Evolutionary conservation across 2,888 invertebrate genomes (phyloP).

Genomic region (Hofmannophila pseudospretella): DNA sequence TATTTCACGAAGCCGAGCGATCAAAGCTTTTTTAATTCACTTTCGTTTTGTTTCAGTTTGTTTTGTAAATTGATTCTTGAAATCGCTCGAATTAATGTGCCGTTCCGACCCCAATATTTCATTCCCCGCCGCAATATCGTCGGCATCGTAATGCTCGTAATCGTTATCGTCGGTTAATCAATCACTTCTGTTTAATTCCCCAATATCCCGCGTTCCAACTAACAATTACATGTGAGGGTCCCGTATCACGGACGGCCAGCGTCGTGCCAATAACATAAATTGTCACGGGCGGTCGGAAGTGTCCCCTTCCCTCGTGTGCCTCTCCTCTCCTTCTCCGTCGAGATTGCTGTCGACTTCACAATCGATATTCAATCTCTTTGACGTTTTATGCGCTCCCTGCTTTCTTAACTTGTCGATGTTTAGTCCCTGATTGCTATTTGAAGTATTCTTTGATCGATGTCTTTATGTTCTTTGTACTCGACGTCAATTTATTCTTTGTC

Average conservation of each 20-base stretch:
- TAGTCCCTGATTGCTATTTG: conserved; percentile 55
- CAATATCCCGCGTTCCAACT: conserved; percentile 73
- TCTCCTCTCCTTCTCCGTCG: conserved; percentile 25
- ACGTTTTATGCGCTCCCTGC: conserved; percentile 66
- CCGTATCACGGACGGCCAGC: conserved; percentile 61
- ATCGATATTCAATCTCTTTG: conserved; percentile 78
- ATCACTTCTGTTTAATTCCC: conserved; percentile 71
- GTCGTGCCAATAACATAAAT: conserved; percentile 73
- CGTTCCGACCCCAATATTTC: conserved; percentile 45
- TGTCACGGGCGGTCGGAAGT: conserved; percentile 68
- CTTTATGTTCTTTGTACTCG: conserved; percentile 34
- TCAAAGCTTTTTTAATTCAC: conserved; percentile 41
- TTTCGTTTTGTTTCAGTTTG: conserved; percentile 41
- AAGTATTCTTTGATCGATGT: conserved; percentile 47
- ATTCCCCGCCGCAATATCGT: conserved; percentile 45
- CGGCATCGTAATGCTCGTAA: conserved; percentile 28
- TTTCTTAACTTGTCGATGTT: conserved; percentile 68
- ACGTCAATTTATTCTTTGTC: conserved; percentile 16
- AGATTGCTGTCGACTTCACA: conserved; percentile 70
- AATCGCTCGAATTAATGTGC: conserved; percentile 10
- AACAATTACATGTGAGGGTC: conserved; percentile 74
- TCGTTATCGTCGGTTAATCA: conserved; percentile 69
- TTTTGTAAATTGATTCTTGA: conserved; percentile 36
- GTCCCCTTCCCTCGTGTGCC: conserved; percentile 17
- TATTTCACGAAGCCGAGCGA: conserved; percentile 34